Evolutionary conservation across 2,113 vertebrate genomes (phyloP).

Genomic region (Isichthys henryi): DNA sequence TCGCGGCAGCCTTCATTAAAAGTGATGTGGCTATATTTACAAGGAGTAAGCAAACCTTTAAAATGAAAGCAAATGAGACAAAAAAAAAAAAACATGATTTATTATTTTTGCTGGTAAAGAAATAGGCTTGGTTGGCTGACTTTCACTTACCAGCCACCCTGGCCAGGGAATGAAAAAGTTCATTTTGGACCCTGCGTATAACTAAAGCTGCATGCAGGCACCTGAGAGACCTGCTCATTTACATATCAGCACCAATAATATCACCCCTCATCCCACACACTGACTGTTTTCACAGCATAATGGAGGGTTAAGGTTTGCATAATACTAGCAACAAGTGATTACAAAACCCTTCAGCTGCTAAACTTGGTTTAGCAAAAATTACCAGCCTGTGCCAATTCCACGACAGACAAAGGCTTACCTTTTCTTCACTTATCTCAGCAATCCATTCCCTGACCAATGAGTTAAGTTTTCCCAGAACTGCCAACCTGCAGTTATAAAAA

Average conservation of each 20-base stretch:
- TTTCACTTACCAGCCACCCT: not conserved
- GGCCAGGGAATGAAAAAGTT: not conserved
- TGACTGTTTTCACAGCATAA: not conserved
- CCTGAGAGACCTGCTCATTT: not conserved
- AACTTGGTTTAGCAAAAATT: not conserved
- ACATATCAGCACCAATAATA: not conserved
- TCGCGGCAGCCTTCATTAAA: not conserved
- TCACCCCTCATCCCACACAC: not conserved
- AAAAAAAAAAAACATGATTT: not conserved
- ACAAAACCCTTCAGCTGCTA: not conserved
- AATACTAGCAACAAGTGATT: not conserved
- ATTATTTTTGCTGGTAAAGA: not conserved
- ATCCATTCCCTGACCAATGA: slow-evolving; percentile 94
- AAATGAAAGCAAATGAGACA: not conserved
- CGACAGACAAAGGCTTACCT: slow-evolving; percentile 62
- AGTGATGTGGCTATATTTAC: not conserved
- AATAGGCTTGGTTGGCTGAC: not conserved
- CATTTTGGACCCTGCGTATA: not conserved
- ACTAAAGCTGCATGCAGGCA: not conserved
- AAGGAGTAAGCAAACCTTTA: not conserved
- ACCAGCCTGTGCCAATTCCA: not conserved
- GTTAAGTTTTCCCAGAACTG: slow-evolving; percentile 86
- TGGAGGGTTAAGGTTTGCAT: not conserved
- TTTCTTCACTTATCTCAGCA: slow-evolving; percentile 80
- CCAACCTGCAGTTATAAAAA: slow-evolving; percentile 63